A percentile compares a stretch with the other conserved stretches of the same genome.
These are phyloP conservation scores for Sinocyclocheilus rhinocerous DNA, from an alignment of 2,113 vertebrate species.

Conservation along the genomic window DNA sequence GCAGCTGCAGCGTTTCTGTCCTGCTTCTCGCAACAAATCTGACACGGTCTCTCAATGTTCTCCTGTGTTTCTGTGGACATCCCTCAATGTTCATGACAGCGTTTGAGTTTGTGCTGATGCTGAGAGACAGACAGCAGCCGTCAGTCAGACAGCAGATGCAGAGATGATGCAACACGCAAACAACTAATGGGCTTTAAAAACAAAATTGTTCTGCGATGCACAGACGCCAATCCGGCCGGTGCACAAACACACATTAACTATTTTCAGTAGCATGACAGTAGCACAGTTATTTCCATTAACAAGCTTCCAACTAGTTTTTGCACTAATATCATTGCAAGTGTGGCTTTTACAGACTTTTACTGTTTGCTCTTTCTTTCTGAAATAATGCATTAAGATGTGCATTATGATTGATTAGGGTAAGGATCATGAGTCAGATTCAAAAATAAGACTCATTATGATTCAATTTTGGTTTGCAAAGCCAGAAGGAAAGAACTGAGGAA, in stretches of 20 bases:
- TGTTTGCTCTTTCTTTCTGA: too few species aligned
- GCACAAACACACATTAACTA: too few species aligned
- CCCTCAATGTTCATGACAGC: background rate
- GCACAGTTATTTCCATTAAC: background rate
- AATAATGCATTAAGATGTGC: too few species aligned
- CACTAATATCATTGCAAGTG: background rate
- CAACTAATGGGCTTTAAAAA: background rate
- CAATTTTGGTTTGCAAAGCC: too few species aligned
- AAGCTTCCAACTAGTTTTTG: background rate
- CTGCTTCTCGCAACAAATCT: constrained; percentile 85
- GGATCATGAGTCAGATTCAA: too few species aligned
- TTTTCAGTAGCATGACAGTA: background rate
- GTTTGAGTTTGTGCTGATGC: background rate
- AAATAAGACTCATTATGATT: too few species aligned
- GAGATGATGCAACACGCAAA: constrained; percentile 1
- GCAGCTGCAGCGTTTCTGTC: constrained; percentile 79
- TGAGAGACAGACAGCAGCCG: constrained; percentile 3
- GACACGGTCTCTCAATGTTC: constrained; percentile 84
- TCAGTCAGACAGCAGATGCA: background rate
- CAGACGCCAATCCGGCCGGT: background rate
- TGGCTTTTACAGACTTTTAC: background rate
- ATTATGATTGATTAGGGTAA: too few species aligned
- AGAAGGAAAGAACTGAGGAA: too few species aligned
- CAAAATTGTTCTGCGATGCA: background rate
- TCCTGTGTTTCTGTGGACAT: background rate